Conservation (phyloP, 2,888 invertebrate genomes). For the Allacma fusca region DNA sequence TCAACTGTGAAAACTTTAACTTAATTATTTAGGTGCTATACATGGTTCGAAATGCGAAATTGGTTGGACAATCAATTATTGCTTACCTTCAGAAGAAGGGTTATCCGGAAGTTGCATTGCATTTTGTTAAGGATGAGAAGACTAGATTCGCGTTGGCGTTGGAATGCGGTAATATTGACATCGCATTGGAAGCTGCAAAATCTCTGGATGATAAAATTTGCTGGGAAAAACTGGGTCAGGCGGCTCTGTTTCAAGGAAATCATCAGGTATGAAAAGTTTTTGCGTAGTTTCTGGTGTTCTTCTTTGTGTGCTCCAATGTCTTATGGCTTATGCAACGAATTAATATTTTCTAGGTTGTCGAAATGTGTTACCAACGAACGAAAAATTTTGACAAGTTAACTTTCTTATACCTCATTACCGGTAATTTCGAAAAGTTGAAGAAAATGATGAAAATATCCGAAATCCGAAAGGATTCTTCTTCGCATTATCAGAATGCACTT, state of each 20-base stretch:
- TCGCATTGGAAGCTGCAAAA: slow-evolving; percentile 95
- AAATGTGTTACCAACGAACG: slow-evolving; percentile 99
- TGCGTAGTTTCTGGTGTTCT: background rate
- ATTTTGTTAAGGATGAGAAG: slow-evolving; percentile 98
- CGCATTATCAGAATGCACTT: slow-evolving; percentile 95
- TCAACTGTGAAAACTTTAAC: background rate
- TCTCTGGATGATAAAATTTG: slow-evolving; percentile 91
- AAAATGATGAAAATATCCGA: slow-evolving; percentile 99
- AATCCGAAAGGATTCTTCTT: slow-evolving; percentile 94
- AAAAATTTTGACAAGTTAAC: slow-evolving; percentile 99
- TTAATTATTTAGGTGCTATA: slow-evolving; percentile 67
- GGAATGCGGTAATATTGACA: slow-evolving; percentile 98
- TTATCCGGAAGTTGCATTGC: slow-evolving; percentile 97
- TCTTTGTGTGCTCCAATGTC: slow-evolving; percentile 30
- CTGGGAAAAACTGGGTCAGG: slow-evolving; percentile 95
- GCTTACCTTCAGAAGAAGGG: slow-evolving; percentile 99
- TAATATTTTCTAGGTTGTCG: slow-evolving; percentile 74
- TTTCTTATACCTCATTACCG: slow-evolving; percentile 97
- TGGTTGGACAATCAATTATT: slow-evolving; percentile 99
- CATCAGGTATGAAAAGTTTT: slow-evolving; percentile 72
- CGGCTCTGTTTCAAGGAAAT: slow-evolving; percentile 92
- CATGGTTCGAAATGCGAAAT: slow-evolving; percentile 95
- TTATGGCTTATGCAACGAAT: too few relatives aligned
- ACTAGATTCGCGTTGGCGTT: slow-evolving; percentile 93
- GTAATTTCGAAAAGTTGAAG: slow-evolving; percentile 93